phyloP scores from a whole-genome alignment of 2,888 invertebrate species.

The Campopleginae sp. region DNA sequence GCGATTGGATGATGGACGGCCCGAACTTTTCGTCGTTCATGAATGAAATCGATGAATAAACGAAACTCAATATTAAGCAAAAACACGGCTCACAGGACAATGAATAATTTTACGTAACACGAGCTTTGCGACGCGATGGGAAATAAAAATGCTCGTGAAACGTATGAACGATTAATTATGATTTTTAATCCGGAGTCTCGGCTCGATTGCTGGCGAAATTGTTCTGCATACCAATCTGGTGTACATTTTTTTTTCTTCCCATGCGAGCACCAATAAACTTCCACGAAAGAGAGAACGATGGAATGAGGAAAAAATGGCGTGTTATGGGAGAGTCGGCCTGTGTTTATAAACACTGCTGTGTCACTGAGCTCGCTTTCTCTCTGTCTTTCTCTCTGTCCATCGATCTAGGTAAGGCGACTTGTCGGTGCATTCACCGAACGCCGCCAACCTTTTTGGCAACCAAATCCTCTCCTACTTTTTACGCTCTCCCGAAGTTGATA shows the following conservation, averaged over 20 bases:
- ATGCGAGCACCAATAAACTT: constrained; percentile 1
- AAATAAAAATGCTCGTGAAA: not conserved
- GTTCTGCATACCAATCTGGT: not conserved
- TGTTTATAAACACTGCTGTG: constrained; percentile 34
- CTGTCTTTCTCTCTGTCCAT: constrained; percentile 58
- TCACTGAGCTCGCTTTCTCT: constrained; percentile 66
- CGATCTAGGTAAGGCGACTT: constrained; percentile 57
- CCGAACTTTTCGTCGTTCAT: not conserved
- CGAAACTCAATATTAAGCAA: not conserved
- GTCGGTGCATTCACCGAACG: constrained; percentile 62
- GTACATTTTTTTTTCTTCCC: not conserved
- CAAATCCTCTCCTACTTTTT: not conserved
- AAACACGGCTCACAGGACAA: not conserved
- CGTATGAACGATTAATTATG: not conserved
- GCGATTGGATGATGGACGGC: not conserved
- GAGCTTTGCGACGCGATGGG: not conserved
- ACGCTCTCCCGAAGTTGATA: not conserved
- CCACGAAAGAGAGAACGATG: constrained; percentile 1
- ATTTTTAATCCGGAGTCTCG: not conserved
- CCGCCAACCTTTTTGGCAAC: constrained; percentile 39
- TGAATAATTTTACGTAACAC: not conserved
- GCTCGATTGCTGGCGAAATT: constrained; percentile 11
- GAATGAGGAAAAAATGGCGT: constrained; percentile 34
- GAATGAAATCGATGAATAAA: not conserved
- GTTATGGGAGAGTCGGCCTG: not conserved